Percentiles rank a stretch among this genome's conserved stretches.
Evolutionary conservation across 2,113 vertebrate species (phyloP).

Genomic region (Ptychochromis oligacanthus): DNA sequence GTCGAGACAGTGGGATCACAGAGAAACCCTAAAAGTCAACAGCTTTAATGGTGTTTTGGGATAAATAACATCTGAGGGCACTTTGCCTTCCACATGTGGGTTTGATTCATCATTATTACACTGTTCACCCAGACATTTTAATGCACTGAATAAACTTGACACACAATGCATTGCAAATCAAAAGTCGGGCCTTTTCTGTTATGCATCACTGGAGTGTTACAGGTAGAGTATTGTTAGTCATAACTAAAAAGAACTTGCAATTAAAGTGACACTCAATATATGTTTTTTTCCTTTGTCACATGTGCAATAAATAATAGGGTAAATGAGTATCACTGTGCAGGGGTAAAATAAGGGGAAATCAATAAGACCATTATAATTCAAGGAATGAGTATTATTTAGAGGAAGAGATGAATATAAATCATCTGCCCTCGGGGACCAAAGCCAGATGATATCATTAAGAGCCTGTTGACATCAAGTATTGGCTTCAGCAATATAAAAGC

Average conservation of each 20-base stretch:
- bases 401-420: conserved; percentile 58
- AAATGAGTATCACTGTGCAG: conserved; percentile 14
- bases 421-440: conserved; percentile 40
- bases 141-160: conserved; percentile 36
- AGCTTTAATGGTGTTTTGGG: conserved; percentile 47
- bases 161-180: conserved; percentile 9
- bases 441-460: conserved; percentile 65
- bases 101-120: conserved; percentile 56
- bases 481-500: conserved; percentile 20
- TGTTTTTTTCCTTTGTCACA: conserved; percentile 10
- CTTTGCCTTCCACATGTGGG: conserved; percentile 36
- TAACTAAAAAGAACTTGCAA: conserved; percentile 23
- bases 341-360: conserved; percentile 63
- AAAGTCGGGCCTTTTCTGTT: not conserved
- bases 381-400: conserved; percentile 60
- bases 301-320: conserved; percentile 53
- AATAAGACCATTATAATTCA: conserved; percentile 63
- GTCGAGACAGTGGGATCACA: conserved; percentile 59
- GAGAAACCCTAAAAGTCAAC: conserved; percentile 49
- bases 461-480: conserved; percentile 50
- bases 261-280: conserved; percentile 24
- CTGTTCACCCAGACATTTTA: conserved; percentile 38
- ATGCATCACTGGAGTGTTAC: not conserved
- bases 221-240: not conserved
- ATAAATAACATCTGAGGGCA: conserved; percentile 50